Evolutionary conservation across 2,888 invertebrate genomes (phyloP).

Genomic region (Ethmia dodecea): DNA sequence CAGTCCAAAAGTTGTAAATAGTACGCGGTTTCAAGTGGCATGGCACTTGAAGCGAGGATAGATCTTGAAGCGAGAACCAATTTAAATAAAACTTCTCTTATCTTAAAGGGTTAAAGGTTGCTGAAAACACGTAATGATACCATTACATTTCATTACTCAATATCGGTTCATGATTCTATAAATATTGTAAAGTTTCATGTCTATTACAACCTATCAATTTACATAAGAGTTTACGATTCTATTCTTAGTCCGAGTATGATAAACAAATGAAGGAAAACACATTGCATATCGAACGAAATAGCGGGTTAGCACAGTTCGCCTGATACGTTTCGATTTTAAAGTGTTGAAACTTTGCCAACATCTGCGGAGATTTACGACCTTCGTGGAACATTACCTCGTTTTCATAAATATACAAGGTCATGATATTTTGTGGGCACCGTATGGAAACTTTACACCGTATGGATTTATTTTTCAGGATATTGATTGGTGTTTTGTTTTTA

Average conservation of each 20-base stretch:
- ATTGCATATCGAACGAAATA: slow-evolving; percentile 33
- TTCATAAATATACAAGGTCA: slow-evolving; percentile 69
- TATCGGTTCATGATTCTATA: slow-evolving; percentile 13
- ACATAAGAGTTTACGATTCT: slow-evolving; percentile 15
- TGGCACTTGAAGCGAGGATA: no score
- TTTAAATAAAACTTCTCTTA: no score
- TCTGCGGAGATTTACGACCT: slow-evolving; percentile 60
- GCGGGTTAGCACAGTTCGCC: slow-evolving; percentile 53
- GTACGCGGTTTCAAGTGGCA: no score
- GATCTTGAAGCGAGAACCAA: no score
- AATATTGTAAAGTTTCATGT: slow-evolving; percentile 8
- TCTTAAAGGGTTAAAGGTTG: no score
- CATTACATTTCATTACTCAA: slow-evolving; percentile 8
- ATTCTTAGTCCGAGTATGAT: slow-evolving; percentile 18
- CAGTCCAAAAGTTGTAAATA: no score
- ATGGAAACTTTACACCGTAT: slow-evolving; percentile 27
- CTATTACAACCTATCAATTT: slow-evolving; percentile 6
- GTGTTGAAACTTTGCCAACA: slow-evolving; percentile 61
- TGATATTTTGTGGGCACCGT: slow-evolving; percentile 37
- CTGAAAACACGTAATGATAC: slow-evolving; percentile 1
- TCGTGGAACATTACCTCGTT: slow-evolving; percentile 67
- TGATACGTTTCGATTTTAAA: slow-evolving; percentile 46
- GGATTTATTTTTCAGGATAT: slow-evolving; percentile 19
- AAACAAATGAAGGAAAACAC: slow-evolving; percentile 29
- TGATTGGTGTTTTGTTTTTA: slow-evolving; percentile 44